Conservation (phyloP, 2,888 invertebrate species). For the Tenthredo notha region DNA sequence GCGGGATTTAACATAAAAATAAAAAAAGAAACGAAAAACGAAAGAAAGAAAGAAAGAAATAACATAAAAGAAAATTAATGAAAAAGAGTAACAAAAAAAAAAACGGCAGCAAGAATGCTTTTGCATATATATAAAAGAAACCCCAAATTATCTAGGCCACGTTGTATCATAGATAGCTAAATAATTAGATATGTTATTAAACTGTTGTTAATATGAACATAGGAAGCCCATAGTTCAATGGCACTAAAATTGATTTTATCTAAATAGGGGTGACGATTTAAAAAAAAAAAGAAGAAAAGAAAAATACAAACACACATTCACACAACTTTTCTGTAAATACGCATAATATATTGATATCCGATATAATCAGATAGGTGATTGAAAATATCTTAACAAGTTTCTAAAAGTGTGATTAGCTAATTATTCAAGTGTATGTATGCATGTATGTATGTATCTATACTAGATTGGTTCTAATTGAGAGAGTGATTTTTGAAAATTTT, state of each 20-base stretch:
- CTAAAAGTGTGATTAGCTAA: neutral
- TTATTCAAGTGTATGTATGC: neutral
- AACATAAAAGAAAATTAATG: too few relatives aligned
- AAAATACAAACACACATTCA: constrained; percentile 18
- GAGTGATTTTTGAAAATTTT: too few relatives aligned
- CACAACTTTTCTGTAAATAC: constrained; percentile 25
- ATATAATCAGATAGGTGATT: neutral
- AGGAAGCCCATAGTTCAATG: constrained; percentile 71
- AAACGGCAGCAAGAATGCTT: constrained; percentile 13
- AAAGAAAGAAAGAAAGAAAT: neutral
- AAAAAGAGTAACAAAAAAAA: neutral
- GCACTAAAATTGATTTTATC: constrained; percentile 62
- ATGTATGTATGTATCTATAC: neutral
- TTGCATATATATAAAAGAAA: constrained; percentile 28
- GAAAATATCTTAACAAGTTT: neutral
- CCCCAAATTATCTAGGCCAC: constrained; percentile 41
- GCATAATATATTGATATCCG: neutral
- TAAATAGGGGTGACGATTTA: constrained; percentile 60
- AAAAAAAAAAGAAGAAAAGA: constrained; percentile 66
- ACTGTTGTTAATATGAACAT: constrained; percentile 76
- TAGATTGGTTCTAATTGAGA: too few relatives aligned
- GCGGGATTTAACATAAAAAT: neutral
- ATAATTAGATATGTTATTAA: constrained; percentile 71
- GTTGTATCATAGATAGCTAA: constrained; percentile 74
- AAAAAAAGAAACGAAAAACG: too few relatives aligned